Evolutionary conservation across 2,113 vertebrate species (phyloP).

Genomic region (Malaclemys terrapin): DNA sequence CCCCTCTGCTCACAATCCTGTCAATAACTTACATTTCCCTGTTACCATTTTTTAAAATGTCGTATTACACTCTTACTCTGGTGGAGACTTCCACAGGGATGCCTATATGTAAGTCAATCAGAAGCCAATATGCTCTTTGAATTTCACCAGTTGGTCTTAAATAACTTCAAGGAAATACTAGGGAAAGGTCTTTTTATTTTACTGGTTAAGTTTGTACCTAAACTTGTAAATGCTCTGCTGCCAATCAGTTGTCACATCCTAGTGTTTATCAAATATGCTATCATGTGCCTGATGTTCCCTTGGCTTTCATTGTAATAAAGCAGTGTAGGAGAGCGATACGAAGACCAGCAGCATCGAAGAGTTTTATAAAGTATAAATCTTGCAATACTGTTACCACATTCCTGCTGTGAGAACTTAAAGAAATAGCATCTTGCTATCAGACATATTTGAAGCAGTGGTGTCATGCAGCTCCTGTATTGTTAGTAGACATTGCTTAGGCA

Average conservation of each 20-base stretch:
- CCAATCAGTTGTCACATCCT: background rate
- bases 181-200: no score
- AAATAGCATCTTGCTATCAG: background rate
- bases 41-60: background rate
- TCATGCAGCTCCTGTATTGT: background rate
- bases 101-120: background rate
- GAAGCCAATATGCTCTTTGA: background rate
- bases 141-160: background rate
- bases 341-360: background rate
- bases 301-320: background rate
- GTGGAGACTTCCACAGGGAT: background rate
- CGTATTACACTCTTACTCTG: background rate
- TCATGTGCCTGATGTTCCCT: background rate
- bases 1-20: background rate
- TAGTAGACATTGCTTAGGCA: no score
- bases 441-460: background rate
- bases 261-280: background rate
- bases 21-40: background rate
- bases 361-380: background rate
- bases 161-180: background rate
- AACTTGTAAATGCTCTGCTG: background rate
- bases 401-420: background rate
- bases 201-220: background rate
- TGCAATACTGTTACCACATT: background rate
- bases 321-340: background rate